phyloP scores from a whole-genome alignment of 2,113 vertebrate species.

The Rhinopomastus cyanomelas region DNA sequence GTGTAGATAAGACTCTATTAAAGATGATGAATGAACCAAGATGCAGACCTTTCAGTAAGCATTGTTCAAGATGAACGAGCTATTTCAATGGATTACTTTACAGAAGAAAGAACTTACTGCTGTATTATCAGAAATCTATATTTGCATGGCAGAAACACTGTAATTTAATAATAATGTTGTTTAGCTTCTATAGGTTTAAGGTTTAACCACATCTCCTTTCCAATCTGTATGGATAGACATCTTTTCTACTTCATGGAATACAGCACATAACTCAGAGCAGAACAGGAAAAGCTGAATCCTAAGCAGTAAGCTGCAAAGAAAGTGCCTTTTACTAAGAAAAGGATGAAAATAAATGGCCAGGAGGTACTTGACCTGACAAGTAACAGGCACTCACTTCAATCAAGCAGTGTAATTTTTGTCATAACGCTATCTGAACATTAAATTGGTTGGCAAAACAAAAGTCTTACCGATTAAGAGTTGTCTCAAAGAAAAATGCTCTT shows the following conservation, averaged over 20 bases:
- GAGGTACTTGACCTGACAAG: background rate
- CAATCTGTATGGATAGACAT: background rate
- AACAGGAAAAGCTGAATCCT: background rate
- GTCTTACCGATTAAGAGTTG: background rate
- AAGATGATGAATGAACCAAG: constrained; percentile 30
- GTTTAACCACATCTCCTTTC: constrained; percentile 4
- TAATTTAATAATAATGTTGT: constrained; percentile 20
- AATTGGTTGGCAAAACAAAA: background rate
- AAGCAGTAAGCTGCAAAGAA: background rate
- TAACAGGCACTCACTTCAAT: background rate
- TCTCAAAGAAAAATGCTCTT: background rate
- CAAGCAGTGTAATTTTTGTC: background rate
- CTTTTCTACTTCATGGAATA: background rate
- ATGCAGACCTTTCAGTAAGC: background rate
- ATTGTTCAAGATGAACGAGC: constrained; percentile 23
- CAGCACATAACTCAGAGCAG: background rate
- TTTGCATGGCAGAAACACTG: background rate
- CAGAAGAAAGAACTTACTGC: constrained; percentile 17
- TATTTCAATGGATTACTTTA: constrained; percentile 20
- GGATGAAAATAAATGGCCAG: background rate
- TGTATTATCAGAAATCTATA: constrained; percentile 27
- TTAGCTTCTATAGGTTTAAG: constrained; percentile 1
- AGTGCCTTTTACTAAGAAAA: background rate
- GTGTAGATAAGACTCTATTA: constrained; percentile 9
- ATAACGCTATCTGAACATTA: background rate